Base-by-base conservation (phyloP, 2,888 invertebrate species). In the Ochlodes sylvanus region DNA sequence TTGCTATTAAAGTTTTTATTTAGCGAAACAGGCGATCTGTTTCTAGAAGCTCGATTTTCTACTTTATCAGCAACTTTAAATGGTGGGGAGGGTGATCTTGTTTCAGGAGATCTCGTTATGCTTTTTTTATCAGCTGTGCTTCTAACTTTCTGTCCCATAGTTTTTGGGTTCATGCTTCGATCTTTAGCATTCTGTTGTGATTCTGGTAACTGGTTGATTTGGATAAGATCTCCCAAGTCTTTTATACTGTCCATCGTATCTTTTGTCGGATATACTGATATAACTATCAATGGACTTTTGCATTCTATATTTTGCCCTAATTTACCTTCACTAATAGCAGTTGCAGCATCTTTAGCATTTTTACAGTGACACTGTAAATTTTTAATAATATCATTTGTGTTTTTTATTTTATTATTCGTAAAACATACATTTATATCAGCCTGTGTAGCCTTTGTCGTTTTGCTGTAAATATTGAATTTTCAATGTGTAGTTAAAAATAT, bases 211-310 rank as follows among this genome's bases (percentile, higher is more conserved):
- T 70, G 70, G 6, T 72, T 71, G 54, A 76, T 70, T 71, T 70
- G 74, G 19, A 66, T 54, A 9, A 66, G 17, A n/a, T 72, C 68
- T 47, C 71, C 66, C 69, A 71, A 74, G 15, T 64, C 63, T 32
- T 68, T 71, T 9, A 79, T 78, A 21, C 66, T 62, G 38, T 71
- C 69, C 2, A 69, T 67, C n/a, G 75, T 70, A 41, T 81, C 82
- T 69, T 78, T 76, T 68, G 84, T 86, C 14, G 89, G 88, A 74
- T 88, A 92, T 3, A 92, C 90, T 2, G 92, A 90, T 85, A 92
- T 92, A 14, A 92, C 79, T 2, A 92, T 87, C 19, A 92, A 69
- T 17, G 92, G 92, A 69, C 80, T 90, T 63, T 79, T 76, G 50
- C 72, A 72, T 52, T 76, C 73, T 63, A 79, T 80, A 12, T 75